A percentile compares a stretch with the other conserved stretches of the same genome.
Conservation (phyloP, 2,113 vertebrate species). For the Ibidorhyncha struthersii region DNA sequence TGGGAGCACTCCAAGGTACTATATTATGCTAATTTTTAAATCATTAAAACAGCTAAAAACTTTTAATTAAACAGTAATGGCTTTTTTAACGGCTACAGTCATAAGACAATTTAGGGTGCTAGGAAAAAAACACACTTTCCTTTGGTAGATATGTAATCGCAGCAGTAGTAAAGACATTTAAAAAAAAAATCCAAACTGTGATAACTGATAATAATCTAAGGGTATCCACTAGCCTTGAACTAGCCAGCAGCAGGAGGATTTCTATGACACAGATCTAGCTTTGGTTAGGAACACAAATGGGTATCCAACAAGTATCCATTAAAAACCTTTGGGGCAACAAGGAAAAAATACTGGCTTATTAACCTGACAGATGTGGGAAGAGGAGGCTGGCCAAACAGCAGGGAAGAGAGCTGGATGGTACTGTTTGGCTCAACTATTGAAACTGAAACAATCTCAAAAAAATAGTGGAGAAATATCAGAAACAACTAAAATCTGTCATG, state of each 20-base stretch:
- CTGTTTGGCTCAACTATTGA: not conserved
- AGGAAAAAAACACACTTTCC: not conserved
- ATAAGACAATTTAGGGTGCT: too few species aligned
- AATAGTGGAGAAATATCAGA: not conserved
- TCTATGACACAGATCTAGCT: not conserved
- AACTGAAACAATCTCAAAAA: not conserved
- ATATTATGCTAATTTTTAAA: too few species aligned
- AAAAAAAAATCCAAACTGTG: fast-evolving
- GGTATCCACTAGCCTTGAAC: not conserved
- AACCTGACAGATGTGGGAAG: not conserved
- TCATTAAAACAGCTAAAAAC: too few species aligned
- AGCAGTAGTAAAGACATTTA: not conserved
- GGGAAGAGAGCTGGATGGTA: not conserved
- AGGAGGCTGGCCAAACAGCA: not conserved
- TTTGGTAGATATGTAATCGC: not conserved
- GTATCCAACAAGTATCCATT: not conserved
- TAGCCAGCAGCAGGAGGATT: not conserved
- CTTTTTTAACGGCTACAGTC: too few species aligned
- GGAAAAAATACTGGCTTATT: not conserved
- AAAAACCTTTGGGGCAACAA: not conserved
- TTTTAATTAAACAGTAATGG: too few species aligned
- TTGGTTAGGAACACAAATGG: not conserved
- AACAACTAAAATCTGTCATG: not conserved
- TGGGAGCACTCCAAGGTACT: too few species aligned
- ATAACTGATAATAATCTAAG: not conserved